Conservation (phyloP, 1,140 invertebrate species). For the Apocrypta bakeri region DNA sequence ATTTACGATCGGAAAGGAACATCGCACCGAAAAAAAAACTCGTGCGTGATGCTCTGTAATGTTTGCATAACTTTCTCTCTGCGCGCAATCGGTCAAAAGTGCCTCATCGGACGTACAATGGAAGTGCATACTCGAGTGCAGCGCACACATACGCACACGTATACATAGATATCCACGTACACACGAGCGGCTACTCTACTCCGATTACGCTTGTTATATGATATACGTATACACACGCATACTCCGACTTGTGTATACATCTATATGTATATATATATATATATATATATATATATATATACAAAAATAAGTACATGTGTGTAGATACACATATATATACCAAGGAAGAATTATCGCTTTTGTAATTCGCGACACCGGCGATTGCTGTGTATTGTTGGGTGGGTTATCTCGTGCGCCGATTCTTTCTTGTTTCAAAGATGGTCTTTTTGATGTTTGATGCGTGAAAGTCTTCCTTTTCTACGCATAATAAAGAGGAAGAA, state of each 20-base stretch:
- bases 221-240: background rate
- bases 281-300: background rate
- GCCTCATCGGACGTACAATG: conserved; percentile 29
- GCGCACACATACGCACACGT: background rate
- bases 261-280: background rate
- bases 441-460: background rate
- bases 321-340: background rate
- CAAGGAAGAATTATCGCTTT: conserved; percentile 24
- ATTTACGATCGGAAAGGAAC: background rate
- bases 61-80: conserved; percentile 18
- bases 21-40: background rate
- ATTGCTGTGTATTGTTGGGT: background rate
- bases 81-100: conserved; percentile 35
- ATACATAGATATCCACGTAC: no score
- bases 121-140: background rate
- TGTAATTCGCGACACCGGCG: conserved; percentile 13
- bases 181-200: background rate
- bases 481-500: background rate
- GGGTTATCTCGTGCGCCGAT: background rate
- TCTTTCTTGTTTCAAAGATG: background rate
- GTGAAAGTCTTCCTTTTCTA: background rate
- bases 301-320: background rate
- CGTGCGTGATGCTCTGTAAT: background rate
- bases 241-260: no score
- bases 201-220: background rate